A percentile compares a stretch with the other conserved stretches of the same genome.
These are phyloP conservation scores for Poeciliopsis retropinna DNA, from an alignment of 2,113 vertebrate genomes.

Conservation along the genomic window DNA sequence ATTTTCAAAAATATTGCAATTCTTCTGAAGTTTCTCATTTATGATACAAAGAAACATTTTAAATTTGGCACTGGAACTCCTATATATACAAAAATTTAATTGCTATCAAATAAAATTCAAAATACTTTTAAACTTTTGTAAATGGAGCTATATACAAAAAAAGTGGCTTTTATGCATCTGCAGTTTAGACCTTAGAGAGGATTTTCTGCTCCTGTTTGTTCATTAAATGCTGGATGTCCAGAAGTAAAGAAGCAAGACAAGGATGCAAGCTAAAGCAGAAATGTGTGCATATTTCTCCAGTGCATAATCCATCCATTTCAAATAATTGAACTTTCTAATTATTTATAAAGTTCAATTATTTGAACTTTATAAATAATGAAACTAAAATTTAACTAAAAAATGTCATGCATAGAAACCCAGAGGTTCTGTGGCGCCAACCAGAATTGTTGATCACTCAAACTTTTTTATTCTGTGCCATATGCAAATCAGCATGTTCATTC, in stretches of 20 bases:
- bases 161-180: conserved; percentile 21
- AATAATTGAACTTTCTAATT: background rate
- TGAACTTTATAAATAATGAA: too few relatives aligned
- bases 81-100: conserved; percentile 51
- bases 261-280: conserved; percentile 17
- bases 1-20: too few relatives aligned
- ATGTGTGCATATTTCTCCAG: conserved; percentile 51
- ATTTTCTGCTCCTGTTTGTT: conserved; percentile 14
- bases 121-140: conserved; percentile 63
- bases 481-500: conserved; percentile 39
- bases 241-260: conserved; percentile 29
- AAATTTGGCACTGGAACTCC: conserved; percentile 43
- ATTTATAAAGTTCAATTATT: too few relatives aligned
- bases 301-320: conserved; percentile 35
- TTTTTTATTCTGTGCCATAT: conserved; percentile 35
- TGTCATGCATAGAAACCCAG: conserved; percentile 27
- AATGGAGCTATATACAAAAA: conserved; percentile 60
- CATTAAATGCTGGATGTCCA: conserved; percentile 4
- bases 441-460: conserved; percentile 55
- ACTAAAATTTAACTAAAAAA: conserved; percentile 19
- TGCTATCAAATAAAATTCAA: conserved; percentile 54
- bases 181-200: conserved; percentile 23
- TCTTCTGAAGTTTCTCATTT: background rate
- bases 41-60: background rate
- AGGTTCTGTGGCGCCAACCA: conserved; percentile 44